Conservation (phyloP, 2,113 vertebrate species). For the Astur gentilis region DNA sequence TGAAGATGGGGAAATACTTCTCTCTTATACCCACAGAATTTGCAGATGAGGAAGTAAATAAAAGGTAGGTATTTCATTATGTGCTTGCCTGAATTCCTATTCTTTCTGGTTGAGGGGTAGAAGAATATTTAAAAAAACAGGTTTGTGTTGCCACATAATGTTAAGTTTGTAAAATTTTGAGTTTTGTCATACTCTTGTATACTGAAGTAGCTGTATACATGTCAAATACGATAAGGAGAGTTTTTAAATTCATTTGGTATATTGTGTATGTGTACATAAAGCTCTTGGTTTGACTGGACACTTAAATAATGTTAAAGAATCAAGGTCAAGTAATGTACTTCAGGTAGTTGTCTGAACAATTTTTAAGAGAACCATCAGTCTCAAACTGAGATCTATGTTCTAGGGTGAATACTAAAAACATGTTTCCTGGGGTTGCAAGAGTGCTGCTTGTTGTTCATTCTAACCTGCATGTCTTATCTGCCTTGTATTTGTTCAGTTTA, state of each 20-base stretch:
- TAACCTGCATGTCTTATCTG: neutral
- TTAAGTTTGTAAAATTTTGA: neutral
- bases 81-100: neutral
- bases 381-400: neutral
- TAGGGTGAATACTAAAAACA: neutral
- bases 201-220: neutral
- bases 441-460: neutral
- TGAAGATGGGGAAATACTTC: slow-evolving; percentile 95
- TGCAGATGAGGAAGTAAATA: slow-evolving; percentile 80
- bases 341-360: neutral
- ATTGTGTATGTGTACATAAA: neutral
- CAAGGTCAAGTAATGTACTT: neutral
- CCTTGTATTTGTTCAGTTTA: neutral
- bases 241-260: neutral
- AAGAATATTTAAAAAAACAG: neutral
- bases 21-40: slow-evolving; percentile 90
- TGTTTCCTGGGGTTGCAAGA: neutral
- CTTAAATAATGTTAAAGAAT: neutral
- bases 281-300: neutral
- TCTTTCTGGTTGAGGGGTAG: neutral
- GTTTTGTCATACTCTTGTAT: neutral
- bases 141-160: rapidly evolving
- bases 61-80: slow-evolving; percentile 72
- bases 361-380: neutral
- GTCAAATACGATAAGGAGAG: neutral